Evolutionary conservation across 2,888 invertebrate species (phyloP).

Genomic region (Hyalella azteca): DNA sequence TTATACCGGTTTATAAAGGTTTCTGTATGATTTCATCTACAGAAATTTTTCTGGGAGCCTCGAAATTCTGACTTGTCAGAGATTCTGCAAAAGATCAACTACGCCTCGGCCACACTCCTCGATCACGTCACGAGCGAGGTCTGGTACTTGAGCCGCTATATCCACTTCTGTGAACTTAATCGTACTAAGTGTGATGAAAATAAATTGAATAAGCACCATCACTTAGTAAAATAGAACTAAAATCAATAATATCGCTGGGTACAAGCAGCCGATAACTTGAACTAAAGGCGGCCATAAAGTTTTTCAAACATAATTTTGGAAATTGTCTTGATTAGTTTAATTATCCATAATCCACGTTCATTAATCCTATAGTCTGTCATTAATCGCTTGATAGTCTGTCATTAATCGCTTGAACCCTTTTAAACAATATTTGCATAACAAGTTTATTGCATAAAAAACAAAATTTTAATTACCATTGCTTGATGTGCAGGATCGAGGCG

Average conservation of each 20-base stretch:
- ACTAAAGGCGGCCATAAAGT: background rate
- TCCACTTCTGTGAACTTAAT: background rate
- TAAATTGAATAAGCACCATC: background rate
- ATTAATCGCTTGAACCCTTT: background rate
- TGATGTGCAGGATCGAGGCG: constrained; percentile 37
- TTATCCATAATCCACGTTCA: background rate
- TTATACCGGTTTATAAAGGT: background rate
- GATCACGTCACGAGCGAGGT: background rate
- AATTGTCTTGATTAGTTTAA: background rate
- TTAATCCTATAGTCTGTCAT: background rate
- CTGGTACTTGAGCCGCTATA: background rate
- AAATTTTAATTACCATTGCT: background rate
- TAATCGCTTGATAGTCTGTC: background rate
- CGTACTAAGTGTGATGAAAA: background rate
- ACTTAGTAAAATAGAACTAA: background rate
- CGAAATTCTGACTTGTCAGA: background rate
- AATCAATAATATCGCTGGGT: background rate
- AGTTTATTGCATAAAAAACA: background rate
- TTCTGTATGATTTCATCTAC: background rate
- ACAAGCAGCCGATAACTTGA: background rate
- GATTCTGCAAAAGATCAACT: background rate
- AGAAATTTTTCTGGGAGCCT: constrained; percentile 19
- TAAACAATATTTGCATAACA: too few species aligned
- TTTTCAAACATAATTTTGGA: background rate
- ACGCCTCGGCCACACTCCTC: background rate